These are phyloP conservation scores for Xylota sylvarum DNA, from an alignment of 2,888 invertebrate genomes.

Conservation along the genomic window DNA sequence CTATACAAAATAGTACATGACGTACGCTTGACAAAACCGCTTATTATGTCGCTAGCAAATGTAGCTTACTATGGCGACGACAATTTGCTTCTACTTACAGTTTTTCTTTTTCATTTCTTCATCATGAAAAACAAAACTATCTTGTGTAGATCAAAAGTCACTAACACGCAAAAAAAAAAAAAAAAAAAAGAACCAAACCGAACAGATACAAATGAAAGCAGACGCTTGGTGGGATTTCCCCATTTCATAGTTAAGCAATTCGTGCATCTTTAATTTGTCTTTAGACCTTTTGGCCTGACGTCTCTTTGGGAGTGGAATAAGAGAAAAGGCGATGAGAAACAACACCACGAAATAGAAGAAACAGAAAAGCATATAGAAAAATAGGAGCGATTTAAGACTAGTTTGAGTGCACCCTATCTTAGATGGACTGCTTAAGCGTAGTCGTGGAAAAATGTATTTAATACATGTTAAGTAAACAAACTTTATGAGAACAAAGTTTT, in stretches of 20 bases:
- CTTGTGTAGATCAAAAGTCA: slow-evolving; percentile 40
- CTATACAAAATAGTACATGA: slow-evolving; percentile 59
- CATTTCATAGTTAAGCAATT: slow-evolving; percentile 46
- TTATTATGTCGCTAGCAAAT: slow-evolving; percentile 53
- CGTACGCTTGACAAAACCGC: slow-evolving; percentile 60
- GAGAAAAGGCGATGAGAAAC: slow-evolving; percentile 14
- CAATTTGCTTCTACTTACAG: neutral
- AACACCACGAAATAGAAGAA: neutral
- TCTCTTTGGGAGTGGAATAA: slow-evolving; percentile 30
- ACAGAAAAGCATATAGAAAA: slow-evolving; percentile 3
- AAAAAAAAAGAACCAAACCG: neutral
- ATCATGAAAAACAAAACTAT: slow-evolving; percentile 17
- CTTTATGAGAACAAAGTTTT: too few species aligned
- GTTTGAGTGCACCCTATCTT: neutral
- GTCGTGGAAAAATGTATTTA: too few species aligned
- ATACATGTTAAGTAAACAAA: too few species aligned
- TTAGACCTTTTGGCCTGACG: slow-evolving; percentile 60
- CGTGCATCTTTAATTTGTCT: slow-evolving; percentile 49
- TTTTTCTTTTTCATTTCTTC: neutral
- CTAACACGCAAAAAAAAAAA: slow-evolving; percentile 1
- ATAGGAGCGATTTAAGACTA: neutral
- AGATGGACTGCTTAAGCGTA: neutral
- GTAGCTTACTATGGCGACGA: slow-evolving; percentile 7
- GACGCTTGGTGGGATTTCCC: slow-evolving; percentile 34
- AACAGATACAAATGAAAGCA: slow-evolving; percentile 24